Evolutionary conservation across 1,140 invertebrate genomes (phyloP).

Genomic region (Thaumatotibia leucotreta): DNA sequence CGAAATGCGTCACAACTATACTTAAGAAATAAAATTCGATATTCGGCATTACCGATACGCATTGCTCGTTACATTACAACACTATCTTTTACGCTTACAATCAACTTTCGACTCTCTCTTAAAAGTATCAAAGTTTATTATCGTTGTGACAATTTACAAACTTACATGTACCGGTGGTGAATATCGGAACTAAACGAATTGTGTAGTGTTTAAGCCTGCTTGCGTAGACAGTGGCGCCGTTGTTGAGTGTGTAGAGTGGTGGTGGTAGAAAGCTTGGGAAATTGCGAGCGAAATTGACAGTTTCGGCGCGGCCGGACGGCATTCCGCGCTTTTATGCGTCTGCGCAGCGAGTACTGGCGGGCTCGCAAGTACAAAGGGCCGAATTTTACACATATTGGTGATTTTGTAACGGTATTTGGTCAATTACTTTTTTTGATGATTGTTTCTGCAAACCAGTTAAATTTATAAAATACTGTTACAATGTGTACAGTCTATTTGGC

Average conservation of each 20-base stretch:
- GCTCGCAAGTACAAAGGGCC: not conserved
- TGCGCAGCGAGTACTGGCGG: not conserved
- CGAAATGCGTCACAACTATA: not conserved
- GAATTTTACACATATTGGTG: too few relatives aligned
- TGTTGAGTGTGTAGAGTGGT: not conserved
- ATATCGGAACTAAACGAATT: not conserved
- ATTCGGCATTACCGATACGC: not conserved
- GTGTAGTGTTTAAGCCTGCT: not conserved
- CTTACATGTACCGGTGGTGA: not conserved
- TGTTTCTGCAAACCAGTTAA: too few relatives aligned
- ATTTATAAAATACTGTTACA: too few relatives aligned
- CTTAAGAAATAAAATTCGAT: not conserved
- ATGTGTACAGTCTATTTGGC: too few relatives aligned
- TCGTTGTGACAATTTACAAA: not conserved
- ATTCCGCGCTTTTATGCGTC: not conserved
- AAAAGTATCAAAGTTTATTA: not conserved
- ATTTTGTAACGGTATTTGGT: too few relatives aligned
- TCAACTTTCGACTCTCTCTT: not conserved
- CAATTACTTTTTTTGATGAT: too few relatives aligned
- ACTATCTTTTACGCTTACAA: not conserved
- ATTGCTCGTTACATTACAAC: not conserved
- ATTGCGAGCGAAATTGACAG: constrained; percentile 13
- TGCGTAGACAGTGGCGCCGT: not conserved
- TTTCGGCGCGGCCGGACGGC: constrained; percentile 1
- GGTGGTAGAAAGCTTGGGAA: constrained; percentile 9